A percentile compares a stretch with the other conserved stretches of the same genome.
Conservation (phyloP, 1,140 invertebrate genomes). For the Aporrectodea caliginosa region DNA sequence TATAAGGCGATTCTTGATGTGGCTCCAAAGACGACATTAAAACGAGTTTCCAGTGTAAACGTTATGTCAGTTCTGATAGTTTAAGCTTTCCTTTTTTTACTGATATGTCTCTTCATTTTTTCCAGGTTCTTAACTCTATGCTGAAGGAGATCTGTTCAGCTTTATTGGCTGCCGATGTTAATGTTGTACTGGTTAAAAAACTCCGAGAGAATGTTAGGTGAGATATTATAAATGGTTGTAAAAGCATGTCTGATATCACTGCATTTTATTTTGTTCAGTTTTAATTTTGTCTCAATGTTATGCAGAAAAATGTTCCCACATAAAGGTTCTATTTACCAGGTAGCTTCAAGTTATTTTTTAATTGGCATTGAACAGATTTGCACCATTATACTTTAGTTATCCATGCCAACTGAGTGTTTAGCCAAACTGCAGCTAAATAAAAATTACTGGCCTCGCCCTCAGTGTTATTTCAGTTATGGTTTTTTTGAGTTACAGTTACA, state of each 20-base stretch:
- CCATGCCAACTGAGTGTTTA: no score
- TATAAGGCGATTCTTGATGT: no score
- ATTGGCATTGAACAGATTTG: background rate
- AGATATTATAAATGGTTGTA: slow-evolving; percentile 14
- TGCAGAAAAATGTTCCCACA: background rate
- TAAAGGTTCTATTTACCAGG: background rate
- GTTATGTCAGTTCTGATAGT: background rate
- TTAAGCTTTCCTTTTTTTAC: slow-evolving; percentile 35
- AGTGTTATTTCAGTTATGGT: no score
- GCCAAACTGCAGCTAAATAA: no score
- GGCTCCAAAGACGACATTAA: no score
- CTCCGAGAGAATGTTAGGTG: slow-evolving; percentile 94
- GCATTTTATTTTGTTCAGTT: background rate
- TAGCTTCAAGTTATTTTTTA: background rate
- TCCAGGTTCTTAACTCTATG: slow-evolving; percentile 94
- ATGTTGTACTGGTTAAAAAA: slow-evolving; percentile 93
- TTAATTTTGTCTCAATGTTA: background rate
- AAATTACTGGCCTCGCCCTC: no score
- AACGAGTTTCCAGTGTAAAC: slow-evolving; percentile 2
- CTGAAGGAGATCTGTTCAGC: slow-evolving; percentile 98
- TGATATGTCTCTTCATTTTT: slow-evolving; percentile 42
- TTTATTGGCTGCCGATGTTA: slow-evolving; percentile 97
- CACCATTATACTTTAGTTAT: background rate
- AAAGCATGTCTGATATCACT: background rate
- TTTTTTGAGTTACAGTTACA: no score